Percentiles rank a stretch among this genome's conserved stretches.
These are phyloP conservation scores for Pogonocherus hispidulus DNA, from an alignment of 2,888 invertebrate genomes.

Conservation along the genomic window DNA sequence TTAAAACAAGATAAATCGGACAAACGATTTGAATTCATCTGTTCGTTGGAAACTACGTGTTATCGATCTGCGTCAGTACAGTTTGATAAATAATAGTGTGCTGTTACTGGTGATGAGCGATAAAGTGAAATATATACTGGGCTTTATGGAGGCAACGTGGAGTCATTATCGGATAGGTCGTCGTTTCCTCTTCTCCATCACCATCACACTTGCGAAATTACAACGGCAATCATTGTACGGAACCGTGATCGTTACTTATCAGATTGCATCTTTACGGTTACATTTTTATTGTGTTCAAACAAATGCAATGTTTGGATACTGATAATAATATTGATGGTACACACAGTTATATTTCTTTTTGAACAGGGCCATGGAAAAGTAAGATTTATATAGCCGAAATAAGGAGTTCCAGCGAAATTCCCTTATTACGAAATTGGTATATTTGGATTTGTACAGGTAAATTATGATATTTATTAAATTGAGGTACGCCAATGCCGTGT, in stretches of 20 bases:
- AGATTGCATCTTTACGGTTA: background rate
- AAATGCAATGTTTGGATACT: background rate
- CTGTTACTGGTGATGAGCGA: background rate
- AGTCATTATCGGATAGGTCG: background rate
- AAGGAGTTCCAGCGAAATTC: no score
- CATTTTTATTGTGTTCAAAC: background rate
- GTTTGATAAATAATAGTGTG: background rate
- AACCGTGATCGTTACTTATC: background rate
- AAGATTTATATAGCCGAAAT: no score
- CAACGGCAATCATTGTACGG: background rate
- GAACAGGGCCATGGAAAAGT: no score
- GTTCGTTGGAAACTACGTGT: background rate
- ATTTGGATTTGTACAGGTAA: no score
- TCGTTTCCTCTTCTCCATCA: background rate
- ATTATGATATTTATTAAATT: no score
- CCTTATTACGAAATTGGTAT: no score
- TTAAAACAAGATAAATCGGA: background rate
- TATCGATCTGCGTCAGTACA: background rate
- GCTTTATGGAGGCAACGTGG: background rate
- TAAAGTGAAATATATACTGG: background rate
- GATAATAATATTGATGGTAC: background rate
- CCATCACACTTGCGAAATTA: background rate
- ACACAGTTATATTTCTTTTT: no score
- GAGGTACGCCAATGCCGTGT: no score
- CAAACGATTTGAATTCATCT: background rate